phyloP scores from a whole-genome alignment of 2,888 invertebrate genomes.

The Noctua fimbriata region DNA sequence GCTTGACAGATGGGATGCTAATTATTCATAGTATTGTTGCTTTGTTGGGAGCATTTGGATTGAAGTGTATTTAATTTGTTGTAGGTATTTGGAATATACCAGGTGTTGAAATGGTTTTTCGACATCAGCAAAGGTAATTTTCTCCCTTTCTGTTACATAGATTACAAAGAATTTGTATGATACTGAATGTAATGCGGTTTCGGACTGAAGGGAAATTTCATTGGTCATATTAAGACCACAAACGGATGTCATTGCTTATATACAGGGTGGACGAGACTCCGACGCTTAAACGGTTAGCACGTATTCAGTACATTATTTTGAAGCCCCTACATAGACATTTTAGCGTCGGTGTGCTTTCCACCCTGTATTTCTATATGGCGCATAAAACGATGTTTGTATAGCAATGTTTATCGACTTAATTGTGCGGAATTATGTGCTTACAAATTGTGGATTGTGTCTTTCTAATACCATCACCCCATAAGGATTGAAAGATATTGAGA shows the following conservation, averaged over 20 bases:
- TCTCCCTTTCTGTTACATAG: background rate
- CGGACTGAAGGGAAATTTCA: no score
- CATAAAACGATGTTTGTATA: no score
- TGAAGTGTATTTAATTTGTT: background rate
- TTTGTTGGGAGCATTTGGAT: slow-evolving; percentile 23
- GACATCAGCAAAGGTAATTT: background rate
- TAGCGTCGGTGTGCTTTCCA: no score
- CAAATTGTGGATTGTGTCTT: background rate
- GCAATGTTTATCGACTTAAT: background rate
- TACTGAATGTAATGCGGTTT: no score
- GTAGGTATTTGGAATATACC: background rate
- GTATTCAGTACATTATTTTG: no score
- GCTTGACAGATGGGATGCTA: slow-evolving; percentile 52
- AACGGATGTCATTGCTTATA: no score
- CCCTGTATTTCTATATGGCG: no score
- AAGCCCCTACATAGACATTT: no score
- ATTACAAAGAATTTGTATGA: no score
- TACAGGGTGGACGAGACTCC: no score
- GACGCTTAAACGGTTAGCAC: no score
- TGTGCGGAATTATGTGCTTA: background rate
- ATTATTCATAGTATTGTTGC: slow-evolving; percentile 23
- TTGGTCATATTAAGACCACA: no score
- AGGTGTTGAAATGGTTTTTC: background rate
- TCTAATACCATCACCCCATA: fast-evolving
- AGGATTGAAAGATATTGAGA: background rate